These are phyloP conservation scores for Muntiacus muntjak DNA, from an alignment of 2,113 vertebrate genomes.

Conservation along the genomic window DNA sequence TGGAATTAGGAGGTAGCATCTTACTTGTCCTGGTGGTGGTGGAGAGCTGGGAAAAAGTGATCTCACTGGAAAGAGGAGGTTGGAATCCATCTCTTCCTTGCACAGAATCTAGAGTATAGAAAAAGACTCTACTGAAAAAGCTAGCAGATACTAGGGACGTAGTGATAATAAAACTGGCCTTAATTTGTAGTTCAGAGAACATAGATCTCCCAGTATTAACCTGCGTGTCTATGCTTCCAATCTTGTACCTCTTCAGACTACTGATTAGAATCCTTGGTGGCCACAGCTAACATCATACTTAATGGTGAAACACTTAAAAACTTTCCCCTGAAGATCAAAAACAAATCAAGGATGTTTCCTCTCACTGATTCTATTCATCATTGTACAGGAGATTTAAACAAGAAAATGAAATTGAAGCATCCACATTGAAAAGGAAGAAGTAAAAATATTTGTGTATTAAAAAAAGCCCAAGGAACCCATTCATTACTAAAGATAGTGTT, in stretches of 20 bases:
- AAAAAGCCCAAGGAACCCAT: not conserved
- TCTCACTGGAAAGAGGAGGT: not conserved
- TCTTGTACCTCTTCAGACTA: not conserved
- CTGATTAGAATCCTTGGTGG: not conserved
- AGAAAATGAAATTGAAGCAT: not conserved
- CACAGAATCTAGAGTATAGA: not conserved
- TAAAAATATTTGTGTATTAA: not conserved
- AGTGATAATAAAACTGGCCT: not conserved
- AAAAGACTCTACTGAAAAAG: not conserved
- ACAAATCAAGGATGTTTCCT: not conserved
- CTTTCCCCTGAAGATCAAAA: not conserved
- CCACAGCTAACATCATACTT: not conserved
- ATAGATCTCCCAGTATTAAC: not conserved
- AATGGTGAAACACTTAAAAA: not conserved
- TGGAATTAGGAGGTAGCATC: not conserved
- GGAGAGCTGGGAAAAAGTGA: not conserved
- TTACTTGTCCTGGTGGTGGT: not conserved
- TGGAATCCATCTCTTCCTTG: not conserved
- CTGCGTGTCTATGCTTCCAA: not conserved
- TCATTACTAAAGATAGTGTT: not conserved
- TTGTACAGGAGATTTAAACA: not conserved
- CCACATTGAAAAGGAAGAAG: not conserved
- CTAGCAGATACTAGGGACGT: not conserved
- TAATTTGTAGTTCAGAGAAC: not conserved
- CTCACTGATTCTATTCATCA: not conserved